Evolutionary conservation across 2,888 invertebrate species (phyloP).

Genomic region (Bedellia somnulentella): DNA sequence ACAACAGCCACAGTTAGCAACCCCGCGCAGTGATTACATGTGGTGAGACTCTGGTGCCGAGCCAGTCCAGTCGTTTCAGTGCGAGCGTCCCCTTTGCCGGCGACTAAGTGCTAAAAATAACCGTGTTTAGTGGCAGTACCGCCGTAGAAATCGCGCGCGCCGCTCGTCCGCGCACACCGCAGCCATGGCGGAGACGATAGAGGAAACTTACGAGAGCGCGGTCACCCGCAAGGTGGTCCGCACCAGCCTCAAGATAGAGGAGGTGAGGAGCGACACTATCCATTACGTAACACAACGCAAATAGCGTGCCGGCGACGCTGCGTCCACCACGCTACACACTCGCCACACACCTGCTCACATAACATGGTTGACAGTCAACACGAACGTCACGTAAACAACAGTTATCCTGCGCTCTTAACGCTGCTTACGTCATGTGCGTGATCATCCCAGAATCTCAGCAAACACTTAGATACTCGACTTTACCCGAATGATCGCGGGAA

Average conservation of each 20-base stretch:
- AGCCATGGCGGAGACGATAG: slow-evolving; percentile 70
- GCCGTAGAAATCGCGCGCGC: slow-evolving; percentile 51
- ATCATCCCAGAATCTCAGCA: background rate
- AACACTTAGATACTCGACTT: too few relatives aligned
- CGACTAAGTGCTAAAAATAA: slow-evolving; percentile 62
- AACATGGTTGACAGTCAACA: slow-evolving; percentile 52
- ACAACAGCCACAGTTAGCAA: too few relatives aligned
- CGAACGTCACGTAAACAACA: slow-evolving; percentile 46
- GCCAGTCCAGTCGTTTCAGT: background rate
- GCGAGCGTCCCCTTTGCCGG: too few relatives aligned
- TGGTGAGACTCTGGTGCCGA: slow-evolving; percentile 28
- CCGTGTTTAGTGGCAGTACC: slow-evolving; percentile 43
- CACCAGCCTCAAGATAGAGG: slow-evolving; percentile 72
- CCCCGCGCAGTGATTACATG: too few relatives aligned
- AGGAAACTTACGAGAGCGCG: slow-evolving; percentile 70
- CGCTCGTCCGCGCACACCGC: slow-evolving; percentile 48
- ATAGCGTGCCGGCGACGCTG: slow-evolving; percentile 22
- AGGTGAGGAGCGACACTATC: slow-evolving; percentile 63
- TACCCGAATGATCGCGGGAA: too few relatives aligned
- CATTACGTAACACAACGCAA: too few relatives aligned
- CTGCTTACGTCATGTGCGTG: slow-evolving; percentile 5
- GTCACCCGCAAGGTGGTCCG: slow-evolving; percentile 71
- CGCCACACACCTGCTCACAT: slow-evolving; percentile 43
- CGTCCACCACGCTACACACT: slow-evolving; percentile 18
- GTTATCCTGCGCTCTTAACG: slow-evolving; percentile 14